A percentile compares a stretch with the other conserved stretches of the same genome.
Evolutionary conservation across 2,888 invertebrate species (phyloP).

Genomic region (Agriopis marginaria): DNA sequence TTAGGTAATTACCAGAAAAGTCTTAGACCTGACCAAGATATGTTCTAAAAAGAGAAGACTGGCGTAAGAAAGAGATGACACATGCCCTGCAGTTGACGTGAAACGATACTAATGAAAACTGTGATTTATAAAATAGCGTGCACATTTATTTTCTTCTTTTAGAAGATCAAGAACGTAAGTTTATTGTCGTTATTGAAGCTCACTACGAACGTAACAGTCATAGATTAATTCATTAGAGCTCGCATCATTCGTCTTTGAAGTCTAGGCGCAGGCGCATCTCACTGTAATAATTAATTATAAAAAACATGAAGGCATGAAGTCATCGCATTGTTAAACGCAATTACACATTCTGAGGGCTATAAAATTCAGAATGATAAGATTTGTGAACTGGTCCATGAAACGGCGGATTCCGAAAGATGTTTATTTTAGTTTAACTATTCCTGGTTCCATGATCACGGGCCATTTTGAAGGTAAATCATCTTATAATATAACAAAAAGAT

Average conservation of each 20-base stretch:
- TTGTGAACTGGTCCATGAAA: conserved; percentile 14
- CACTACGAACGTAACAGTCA: not conserved
- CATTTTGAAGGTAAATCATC: conserved; percentile 14
- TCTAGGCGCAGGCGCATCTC: conserved; percentile 9
- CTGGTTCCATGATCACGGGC: conserved; percentile 7
- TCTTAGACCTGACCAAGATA: too few species aligned
- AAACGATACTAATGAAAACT: too few species aligned
- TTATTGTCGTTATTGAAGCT: not conserved
- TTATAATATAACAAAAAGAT: not conserved
- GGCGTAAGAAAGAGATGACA: too few species aligned
- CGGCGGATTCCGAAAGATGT: conserved; percentile 17
- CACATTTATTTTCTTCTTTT: too few species aligned
- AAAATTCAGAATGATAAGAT: conserved; percentile 28
- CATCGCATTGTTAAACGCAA: conserved; percentile 26
- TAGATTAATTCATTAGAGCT: not conserved
- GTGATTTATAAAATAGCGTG: too few species aligned
- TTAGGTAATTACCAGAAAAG: too few species aligned
- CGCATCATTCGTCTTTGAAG: conserved; percentile 18
- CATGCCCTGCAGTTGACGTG: too few species aligned
- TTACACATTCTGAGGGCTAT: conserved; percentile 22
- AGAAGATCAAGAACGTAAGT: not conserved
- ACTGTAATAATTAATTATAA: conserved; percentile 18
- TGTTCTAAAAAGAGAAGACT: too few species aligned
- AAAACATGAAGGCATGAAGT: conserved; percentile 19
- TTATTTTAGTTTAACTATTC: conserved; percentile 18